Conservation (phyloP, 2,113 vertebrate genomes). For the Sorex araneus region DNA sequence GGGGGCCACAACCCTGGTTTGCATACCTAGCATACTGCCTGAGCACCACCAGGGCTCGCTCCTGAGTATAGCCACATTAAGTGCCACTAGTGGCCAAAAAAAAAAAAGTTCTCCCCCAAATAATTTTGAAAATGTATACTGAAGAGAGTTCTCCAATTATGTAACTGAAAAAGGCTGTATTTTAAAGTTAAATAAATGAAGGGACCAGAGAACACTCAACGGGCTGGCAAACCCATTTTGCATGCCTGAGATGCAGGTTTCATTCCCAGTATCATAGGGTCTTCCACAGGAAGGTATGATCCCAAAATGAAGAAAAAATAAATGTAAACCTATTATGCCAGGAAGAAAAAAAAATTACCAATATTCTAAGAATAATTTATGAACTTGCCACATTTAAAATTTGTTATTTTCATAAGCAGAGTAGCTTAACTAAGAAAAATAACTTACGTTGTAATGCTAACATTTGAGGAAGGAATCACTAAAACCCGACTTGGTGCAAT, state of each 20-base stretch:
- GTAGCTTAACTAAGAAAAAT: neutral
- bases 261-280: too few species aligned
- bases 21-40: too few species aligned
- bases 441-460: slow-evolving; percentile 97
- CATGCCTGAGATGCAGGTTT: too few species aligned
- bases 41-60: too few species aligned
- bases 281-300: too few species aligned
- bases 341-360: slow-evolving; percentile 2
- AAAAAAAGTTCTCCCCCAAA: too few species aligned
- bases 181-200: neutral
- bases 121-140: neutral
- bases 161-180: slow-evolving; percentile 12
- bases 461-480: slow-evolving; percentile 95
- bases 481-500: slow-evolving; percentile 95
- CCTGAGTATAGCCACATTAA: too few species aligned
- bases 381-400: neutral
- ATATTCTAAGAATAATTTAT: slow-evolving; percentile 41
- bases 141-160: neutral
- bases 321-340: neutral
- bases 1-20: too few species aligned
- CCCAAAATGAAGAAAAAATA: neutral
- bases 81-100: too few species aligned
- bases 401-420: rapidly evolving
- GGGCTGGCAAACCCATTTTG: too few species aligned
- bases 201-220: too few species aligned